These are phyloP conservation scores for Oncopeltus fasciatus DNA, from an alignment of 1,140 invertebrate species.

Conservation along the genomic window DNA sequence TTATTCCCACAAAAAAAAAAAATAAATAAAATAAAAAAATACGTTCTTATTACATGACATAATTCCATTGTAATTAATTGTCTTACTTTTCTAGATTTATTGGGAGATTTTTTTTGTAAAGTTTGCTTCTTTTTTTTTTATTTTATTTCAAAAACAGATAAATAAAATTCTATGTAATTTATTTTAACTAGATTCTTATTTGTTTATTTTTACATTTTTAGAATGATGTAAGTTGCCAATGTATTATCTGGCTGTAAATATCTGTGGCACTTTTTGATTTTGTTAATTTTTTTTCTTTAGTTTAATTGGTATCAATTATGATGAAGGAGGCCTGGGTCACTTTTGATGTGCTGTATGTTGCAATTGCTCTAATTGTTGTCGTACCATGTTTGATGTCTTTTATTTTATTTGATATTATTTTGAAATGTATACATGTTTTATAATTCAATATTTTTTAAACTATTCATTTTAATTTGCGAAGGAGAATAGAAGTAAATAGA, in stretches of 20 bases:
- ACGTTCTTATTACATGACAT: no score
- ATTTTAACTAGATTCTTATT: no score
- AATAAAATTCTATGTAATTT: no score
- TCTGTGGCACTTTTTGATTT: neutral
- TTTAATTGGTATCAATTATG: neutral
- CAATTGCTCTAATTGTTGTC: slow-evolving; percentile 12
- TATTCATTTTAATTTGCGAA: slow-evolving; percentile 1
- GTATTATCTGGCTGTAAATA: neutral
- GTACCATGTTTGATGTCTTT: slow-evolving; percentile 6
- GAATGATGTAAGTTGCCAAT: neutral
- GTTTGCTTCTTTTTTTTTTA: no score
- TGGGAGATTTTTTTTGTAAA: no score
- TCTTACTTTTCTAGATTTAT: no score
- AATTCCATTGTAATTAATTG: no score
- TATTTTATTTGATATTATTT: slow-evolving; percentile 1
- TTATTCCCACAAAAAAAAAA: no score
- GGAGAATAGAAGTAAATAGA: slow-evolving; percentile 10
- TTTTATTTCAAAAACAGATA: no score
- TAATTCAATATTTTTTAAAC: neutral
- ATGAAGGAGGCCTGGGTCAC: neutral
- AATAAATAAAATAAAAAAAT: no score
- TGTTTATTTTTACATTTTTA: no score
- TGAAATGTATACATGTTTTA: neutral
- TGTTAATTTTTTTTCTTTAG: neutral
- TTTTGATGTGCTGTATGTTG: slow-evolving; percentile 14